phyloP scores from a whole-genome alignment of 2,888 invertebrate species.

The Eueremaeus valkanovi region DNA sequence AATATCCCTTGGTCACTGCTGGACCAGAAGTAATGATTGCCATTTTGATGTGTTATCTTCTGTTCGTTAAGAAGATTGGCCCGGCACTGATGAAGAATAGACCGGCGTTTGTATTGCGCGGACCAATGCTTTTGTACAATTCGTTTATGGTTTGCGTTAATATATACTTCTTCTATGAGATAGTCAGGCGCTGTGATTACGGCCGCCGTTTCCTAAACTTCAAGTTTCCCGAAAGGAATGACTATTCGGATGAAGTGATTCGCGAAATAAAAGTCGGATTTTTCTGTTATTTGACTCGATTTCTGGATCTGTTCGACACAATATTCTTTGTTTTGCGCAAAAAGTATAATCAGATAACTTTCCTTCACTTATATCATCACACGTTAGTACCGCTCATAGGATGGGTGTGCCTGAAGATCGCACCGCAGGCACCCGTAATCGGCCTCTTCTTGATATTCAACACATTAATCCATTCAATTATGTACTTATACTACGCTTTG shows the following conservation, averaged over 20 bases:
- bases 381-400: slow-evolving; percentile 39
- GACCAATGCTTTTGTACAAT: slow-evolving; percentile 39
- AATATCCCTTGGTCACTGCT: slow-evolving; percentile 31
- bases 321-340: slow-evolving; percentile 39
- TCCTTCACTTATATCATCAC: slow-evolving; percentile 40
- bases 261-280: slow-evolving; percentile 32
- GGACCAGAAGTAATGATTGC: slow-evolving; percentile 12
- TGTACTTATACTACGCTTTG: slow-evolving; percentile 41
- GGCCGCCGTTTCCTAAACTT: slow-evolving; percentile 37
- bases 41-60: slow-evolving; percentile 22
- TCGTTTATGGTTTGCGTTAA: slow-evolving; percentile 37
- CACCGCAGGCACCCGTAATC: slow-evolving; percentile 38
- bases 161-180: slow-evolving; percentile 32
- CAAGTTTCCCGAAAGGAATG: slow-evolving; percentile 37
- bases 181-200: slow-evolving; percentile 27
- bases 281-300: slow-evolving; percentile 36
- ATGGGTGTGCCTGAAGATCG: slow-evolving; percentile 36
- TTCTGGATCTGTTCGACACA: slow-evolving; percentile 38
- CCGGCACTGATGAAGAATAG: slow-evolving; percentile 38
- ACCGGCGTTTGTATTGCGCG: slow-evolving; percentile 27
- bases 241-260: slow-evolving; percentile 2
- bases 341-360: slow-evolving; percentile 39
- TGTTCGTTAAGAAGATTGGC: slow-evolving; percentile 37
- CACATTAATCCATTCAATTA: slow-evolving; percentile 38
- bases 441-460: slow-evolving; percentile 39